These are phyloP conservation scores for Tipula confusa DNA, from an alignment of 2,888 invertebrate genomes.

Conservation along the genomic window DNA sequence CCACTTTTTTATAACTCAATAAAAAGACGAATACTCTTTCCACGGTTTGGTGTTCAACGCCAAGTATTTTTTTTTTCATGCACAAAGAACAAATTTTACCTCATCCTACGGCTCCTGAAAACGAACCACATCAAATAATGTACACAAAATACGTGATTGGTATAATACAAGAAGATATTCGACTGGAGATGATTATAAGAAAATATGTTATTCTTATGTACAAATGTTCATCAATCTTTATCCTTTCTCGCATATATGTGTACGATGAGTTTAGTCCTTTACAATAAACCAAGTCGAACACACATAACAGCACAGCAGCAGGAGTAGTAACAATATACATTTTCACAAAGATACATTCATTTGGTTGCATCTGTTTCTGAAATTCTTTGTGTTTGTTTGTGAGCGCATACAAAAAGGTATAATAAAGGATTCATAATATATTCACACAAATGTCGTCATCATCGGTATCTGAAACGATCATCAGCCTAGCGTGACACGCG, in stretches of 20 bases:
- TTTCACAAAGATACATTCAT: not conserved
- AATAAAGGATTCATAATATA: not conserved
- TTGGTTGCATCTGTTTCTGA: not conserved
- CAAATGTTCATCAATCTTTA: not conserved
- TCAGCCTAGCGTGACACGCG: not conserved
- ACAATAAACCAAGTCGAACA: not conserved
- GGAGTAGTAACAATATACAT: not conserved
- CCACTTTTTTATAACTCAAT: conserved; percentile 25
- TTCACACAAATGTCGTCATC: not conserved
- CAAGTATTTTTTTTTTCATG: not conserved
- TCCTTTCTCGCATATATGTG: not conserved
- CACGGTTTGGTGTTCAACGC: not conserved
- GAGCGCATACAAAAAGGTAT: not conserved
- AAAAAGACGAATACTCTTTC: not conserved
- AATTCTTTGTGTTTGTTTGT: not conserved
- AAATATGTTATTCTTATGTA: not conserved
- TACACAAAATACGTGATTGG: not conserved
- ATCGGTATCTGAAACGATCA: not conserved
- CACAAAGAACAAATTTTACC: not conserved
- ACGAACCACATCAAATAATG: not conserved
- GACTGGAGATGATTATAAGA: not conserved
- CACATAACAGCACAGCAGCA: not conserved
- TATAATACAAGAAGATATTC: not conserved
- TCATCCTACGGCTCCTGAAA: not conserved
- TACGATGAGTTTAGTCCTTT: too few species aligned